phyloP scores from a whole-genome alignment of 2,113 vertebrate species.

The Lucifuga dentata region DNA sequence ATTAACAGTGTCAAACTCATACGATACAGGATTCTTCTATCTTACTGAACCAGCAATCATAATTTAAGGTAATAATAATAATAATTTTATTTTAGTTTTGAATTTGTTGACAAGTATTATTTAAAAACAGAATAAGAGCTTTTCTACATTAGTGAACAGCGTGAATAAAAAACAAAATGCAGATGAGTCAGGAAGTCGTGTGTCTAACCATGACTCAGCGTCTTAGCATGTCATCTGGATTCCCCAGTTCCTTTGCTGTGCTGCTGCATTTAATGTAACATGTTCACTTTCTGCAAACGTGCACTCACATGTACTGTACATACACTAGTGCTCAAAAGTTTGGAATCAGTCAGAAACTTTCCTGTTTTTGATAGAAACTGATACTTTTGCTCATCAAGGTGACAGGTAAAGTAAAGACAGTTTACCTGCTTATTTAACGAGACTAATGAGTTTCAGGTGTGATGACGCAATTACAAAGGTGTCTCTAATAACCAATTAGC shows the following conservation, averaged over 20 bases:
- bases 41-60: constrained; percentile 22
- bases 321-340: too few relatives aligned
- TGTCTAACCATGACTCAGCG: constrained; percentile 36
- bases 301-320: constrained; percentile 27
- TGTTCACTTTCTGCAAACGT: constrained; percentile 46
- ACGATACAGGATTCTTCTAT: constrained; percentile 30
- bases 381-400: too few relatives aligned
- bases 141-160: not conserved
- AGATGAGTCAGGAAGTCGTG: constrained; percentile 1
- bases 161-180: not conserved
- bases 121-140: constrained; percentile 7
- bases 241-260: constrained; percentile 50
- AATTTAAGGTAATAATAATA: constrained; percentile 43
- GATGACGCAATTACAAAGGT: too few relatives aligned
- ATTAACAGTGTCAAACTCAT: constrained; percentile 64
- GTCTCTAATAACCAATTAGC: too few relatives aligned
- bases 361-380: too few relatives aligned
- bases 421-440: too few relatives aligned
- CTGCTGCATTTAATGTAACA: constrained; percentile 23
- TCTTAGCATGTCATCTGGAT: too few relatives aligned
- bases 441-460: too few relatives aligned
- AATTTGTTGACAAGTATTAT: constrained; percentile 13
- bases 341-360: too few relatives aligned
- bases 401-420: too few relatives aligned
- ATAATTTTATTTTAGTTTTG: constrained; percentile 16